Evolutionary conservation across 2,888 invertebrate species (phyloP).

Genomic region (Caenorhabditis angaria): DNA sequence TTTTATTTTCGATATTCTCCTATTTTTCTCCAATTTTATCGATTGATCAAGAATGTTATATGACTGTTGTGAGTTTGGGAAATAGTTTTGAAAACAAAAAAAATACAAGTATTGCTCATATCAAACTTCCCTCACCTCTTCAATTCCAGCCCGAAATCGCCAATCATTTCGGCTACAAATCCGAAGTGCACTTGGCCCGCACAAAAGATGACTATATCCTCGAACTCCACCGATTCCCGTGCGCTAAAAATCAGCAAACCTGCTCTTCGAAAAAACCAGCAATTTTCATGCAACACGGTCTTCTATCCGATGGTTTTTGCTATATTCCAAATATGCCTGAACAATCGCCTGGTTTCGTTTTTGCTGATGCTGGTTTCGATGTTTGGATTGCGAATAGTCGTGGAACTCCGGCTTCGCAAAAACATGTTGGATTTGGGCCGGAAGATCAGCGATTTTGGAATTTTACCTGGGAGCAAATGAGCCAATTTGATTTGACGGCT

Average conservation of each 20-base stretch:
- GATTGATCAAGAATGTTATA: constrained; percentile 23
- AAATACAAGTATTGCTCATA: constrained; percentile 2
- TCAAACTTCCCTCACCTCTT: not conserved
- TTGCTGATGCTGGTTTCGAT: constrained; percentile 77
- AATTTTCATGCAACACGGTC: constrained; percentile 69
- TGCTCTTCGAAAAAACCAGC: constrained; percentile 37
- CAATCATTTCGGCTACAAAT: constrained; percentile 74
- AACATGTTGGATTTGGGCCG: constrained; percentile 77
- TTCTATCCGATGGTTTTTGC: constrained; percentile 55
- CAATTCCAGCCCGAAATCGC: constrained; percentile 71
- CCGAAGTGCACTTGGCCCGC: constrained; percentile 74
- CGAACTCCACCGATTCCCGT: constrained; percentile 76
- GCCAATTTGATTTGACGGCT: constrained; percentile 85
- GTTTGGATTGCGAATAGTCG: constrained; percentile 85
- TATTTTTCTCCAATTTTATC: constrained; percentile 1
- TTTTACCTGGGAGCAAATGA: constrained; percentile 83
- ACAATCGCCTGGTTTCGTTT: constrained; percentile 67
- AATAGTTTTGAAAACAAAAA: not conserved
- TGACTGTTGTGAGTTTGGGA: constrained; percentile 19
- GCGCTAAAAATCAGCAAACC: constrained; percentile 27
- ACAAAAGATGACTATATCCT: constrained; percentile 75
- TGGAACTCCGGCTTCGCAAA: constrained; percentile 82
- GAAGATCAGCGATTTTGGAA: constrained; percentile 51
- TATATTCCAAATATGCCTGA: constrained; percentile 61
- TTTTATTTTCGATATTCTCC: not conserved